phyloP scores from a whole-genome alignment of 2,113 vertebrate species.

The Rynchops niger region DNA sequence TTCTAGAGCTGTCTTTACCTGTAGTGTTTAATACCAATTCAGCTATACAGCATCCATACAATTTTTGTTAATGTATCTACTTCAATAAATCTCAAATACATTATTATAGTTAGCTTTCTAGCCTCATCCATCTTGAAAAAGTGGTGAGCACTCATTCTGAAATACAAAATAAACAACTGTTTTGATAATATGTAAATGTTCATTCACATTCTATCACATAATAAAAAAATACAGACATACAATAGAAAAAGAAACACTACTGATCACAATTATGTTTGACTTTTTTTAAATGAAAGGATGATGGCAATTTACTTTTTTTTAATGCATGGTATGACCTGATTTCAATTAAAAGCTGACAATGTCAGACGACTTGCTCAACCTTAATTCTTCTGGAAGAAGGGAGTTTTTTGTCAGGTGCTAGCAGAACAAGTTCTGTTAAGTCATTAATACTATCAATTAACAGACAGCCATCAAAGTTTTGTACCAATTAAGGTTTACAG shows the following conservation, averaged over 20 bases:
- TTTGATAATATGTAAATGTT: neutral
- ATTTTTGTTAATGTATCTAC: neutral
- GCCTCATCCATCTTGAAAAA: neutral
- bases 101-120: neutral
- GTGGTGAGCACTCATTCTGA: neutral
- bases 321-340: neutral
- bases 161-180: neutral
- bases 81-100: neutral
- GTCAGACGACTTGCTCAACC: neutral
- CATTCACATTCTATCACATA: neutral
- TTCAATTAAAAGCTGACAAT: neutral
- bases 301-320: neutral
- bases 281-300: neutral
- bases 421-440: neutral
- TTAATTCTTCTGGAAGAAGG: neutral
- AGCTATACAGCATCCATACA: neutral
- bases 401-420: neutral
- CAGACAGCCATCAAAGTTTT: neutral
- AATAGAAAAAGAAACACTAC: neutral
- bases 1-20: neutral
- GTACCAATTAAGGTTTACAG: neutral
- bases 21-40: neutral
- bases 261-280: neutral
- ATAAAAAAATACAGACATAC: neutral
- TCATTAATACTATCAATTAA: neutral